These are phyloP conservation scores for Characodon lateralis DNA, from an alignment of 2,797 vertebrate species.

Conservation along the genomic window DNA sequence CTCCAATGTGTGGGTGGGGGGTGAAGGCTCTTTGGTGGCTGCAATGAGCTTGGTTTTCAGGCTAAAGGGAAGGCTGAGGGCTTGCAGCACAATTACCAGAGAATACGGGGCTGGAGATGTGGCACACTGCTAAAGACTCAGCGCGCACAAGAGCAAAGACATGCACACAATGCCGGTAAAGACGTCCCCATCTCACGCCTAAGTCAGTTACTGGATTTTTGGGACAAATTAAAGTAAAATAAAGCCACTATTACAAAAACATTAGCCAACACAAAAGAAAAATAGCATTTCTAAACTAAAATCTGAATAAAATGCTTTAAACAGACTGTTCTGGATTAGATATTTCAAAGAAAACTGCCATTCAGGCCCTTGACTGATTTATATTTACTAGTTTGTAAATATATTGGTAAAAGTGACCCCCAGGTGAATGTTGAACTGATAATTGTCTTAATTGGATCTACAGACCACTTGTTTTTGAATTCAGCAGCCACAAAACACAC, in stretches of 20 bases:
- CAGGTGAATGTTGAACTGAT: slow-evolving; percentile 62
- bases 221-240: slow-evolving; percentile 55
- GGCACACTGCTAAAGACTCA: slow-evolving; percentile 93
- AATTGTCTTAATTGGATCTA: slow-evolving; percentile 67
- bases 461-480: slow-evolving; percentile 56
- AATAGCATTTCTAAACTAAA: background rate
- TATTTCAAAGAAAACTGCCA: slow-evolving; percentile 24
- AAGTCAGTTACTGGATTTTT: slow-evolving; percentile 63
- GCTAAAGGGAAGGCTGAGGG: slow-evolving; percentile 96
- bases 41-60: slow-evolving; percentile 99
- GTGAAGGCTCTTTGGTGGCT: slow-evolving; percentile 87
- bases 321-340: background rate
- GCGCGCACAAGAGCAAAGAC: slow-evolving; percentile 76
- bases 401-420: slow-evolving; percentile 67
- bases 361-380: slow-evolving; percentile 35
- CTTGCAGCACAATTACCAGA: slow-evolving; percentile 99
- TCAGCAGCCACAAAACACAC: slow-evolving; percentile 37
- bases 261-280: background rate
- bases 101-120: slow-evolving; percentile 96
- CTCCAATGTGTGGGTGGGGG: slow-evolving; percentile 66
- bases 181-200: slow-evolving; percentile 63
- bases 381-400: slow-evolving; percentile 51
- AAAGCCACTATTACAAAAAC: slow-evolving; percentile 25
- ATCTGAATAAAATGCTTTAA: slow-evolving; percentile 1
- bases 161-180: slow-evolving; percentile 63